Evolutionary conservation across 2,113 vertebrate species (phyloP).

Genomic region (Brachyhypopomus gauderio): DNA sequence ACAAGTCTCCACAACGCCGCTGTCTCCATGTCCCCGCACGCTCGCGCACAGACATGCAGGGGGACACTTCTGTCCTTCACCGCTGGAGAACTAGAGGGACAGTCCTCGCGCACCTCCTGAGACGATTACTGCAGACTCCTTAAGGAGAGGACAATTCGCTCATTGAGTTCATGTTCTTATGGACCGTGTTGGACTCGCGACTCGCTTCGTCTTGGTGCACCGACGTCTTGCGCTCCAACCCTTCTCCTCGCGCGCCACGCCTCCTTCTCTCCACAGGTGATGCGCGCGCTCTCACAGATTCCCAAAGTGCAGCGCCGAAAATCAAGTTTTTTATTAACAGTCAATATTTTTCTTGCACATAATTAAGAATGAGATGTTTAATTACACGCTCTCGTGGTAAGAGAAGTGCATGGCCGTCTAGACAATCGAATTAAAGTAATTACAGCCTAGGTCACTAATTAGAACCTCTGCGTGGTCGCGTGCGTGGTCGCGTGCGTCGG

Average conservation of each 20-base stretch:
- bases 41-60: constrained; percentile 35
- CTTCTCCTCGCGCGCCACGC: constrained; percentile 32
- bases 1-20: constrained; percentile 55
- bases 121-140: no score
- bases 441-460: neutral
- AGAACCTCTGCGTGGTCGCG: neutral
- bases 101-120: no score
- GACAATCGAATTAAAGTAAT: neutral
- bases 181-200: no score
- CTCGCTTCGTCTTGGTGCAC: no score
- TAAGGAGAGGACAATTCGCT: no score
- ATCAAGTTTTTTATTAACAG: no score
- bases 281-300: neutral
- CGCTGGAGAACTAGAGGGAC: no score
- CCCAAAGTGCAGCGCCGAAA: neutral
- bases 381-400: no score
- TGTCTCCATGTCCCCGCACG: constrained; percentile 71
- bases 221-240: no score
- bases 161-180: no score
- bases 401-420: neutral
- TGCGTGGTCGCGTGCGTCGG: neutral
- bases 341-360: no score
- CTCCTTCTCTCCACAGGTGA: constrained; percentile 48
- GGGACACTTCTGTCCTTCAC: neutral
- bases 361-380: no score